Evolutionary conservation across 53 echinoderm and acorn worm species (phyloP).

Genomic region (Mesocentrotus franciscanus): DNA sequence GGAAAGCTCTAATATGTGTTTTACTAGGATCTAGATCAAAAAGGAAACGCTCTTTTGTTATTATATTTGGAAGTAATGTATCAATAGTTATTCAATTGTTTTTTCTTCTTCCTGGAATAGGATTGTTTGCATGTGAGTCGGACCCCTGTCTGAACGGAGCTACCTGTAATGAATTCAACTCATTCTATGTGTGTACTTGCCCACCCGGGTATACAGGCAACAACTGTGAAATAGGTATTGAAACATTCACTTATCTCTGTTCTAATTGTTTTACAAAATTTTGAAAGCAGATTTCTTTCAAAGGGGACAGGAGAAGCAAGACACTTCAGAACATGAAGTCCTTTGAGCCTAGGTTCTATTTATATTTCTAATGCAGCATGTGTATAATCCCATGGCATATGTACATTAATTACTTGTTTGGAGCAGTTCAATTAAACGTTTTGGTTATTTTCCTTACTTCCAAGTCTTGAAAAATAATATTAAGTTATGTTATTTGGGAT

Average conservation of each 20-base stretch:
- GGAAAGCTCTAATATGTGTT: neutral
- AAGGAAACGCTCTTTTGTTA: no score
- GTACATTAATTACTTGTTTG: no score
- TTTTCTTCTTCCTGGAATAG: neutral
- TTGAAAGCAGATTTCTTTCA: neutral
- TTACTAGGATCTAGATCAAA: neutral
- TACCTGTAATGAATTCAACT: constrained; percentile 72
- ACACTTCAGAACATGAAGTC: neutral
- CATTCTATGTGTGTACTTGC: constrained; percentile 67
- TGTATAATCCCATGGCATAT: no score
- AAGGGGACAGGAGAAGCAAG: neutral
- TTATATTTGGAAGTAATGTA: no score
- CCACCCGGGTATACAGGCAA: constrained; percentile 64
- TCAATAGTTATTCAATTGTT: no score
- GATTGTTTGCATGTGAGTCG: constrained; percentile 68
- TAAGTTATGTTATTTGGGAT: neutral
- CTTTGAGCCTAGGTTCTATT: neutral
- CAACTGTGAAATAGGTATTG: constrained; percentile 70
- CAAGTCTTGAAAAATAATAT: neutral
- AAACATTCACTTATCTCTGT: neutral
- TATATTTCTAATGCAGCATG: no score
- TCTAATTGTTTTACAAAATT: neutral
- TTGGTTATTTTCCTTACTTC: no score
- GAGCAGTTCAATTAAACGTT: no score
- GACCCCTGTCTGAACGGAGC: constrained; percentile 73